Conservation (phyloP, 2,797 vertebrate species). For the Tokudaia muenninki region DNA sequence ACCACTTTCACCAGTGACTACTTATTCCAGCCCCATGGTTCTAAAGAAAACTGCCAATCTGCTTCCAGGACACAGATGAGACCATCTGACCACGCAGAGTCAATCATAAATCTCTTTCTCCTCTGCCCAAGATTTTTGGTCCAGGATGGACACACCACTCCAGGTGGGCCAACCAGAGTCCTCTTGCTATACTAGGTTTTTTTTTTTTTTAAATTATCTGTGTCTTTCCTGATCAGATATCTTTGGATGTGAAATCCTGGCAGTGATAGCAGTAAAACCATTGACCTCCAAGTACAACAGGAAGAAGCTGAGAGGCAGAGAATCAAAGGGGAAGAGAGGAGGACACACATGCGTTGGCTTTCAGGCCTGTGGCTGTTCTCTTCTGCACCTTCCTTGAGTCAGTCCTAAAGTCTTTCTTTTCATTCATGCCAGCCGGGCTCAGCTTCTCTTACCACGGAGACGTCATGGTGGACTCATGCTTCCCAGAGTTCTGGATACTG, state of each 20-base stretch:
- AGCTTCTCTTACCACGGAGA: too few relatives aligned
- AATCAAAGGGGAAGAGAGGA: background rate
- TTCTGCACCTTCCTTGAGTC: too few relatives aligned
- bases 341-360: background rate
- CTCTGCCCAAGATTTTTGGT: background rate
- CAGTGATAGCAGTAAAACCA: accelerated
- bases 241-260: background rate
- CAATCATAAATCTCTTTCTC: background rate
- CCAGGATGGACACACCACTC: background rate
- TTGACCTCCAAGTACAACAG: background rate
- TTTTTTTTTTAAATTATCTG: background rate
- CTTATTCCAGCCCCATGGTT: background rate
- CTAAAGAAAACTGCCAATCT: background rate
- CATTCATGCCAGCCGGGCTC: background rate
- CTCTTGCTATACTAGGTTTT: background rate
- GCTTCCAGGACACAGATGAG: background rate
- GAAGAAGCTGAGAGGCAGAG: background rate
- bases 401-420: background rate
- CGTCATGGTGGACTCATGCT: background rate
- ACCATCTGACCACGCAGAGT: background rate
- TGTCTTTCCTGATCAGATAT: background rate
- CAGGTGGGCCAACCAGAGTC: background rate
- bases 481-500: background rate
- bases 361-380: background rate
- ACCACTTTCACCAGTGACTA: background rate